Evolutionary conservation across 1,140 invertebrate species (phyloP), one percentile per base, ranked within the genome.

Genomic region (Atta texana): DNA sequence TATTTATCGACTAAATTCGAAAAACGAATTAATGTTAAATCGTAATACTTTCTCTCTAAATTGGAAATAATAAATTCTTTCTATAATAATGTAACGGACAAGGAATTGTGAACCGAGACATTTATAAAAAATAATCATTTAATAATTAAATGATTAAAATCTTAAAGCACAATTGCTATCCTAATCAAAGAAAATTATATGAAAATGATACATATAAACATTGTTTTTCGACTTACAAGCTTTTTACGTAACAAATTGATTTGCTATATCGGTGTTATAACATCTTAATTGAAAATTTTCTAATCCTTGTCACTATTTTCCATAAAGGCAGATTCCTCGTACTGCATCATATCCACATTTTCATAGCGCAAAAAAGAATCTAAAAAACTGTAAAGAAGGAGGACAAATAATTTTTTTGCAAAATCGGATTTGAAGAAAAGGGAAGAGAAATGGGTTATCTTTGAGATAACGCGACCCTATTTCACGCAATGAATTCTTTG

Each of bases 251-350:
- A 69, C 31, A 57, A 34, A 53, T 44, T 44, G 24, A 6, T 84
- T 55, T 18, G 16, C 16, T 14, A 57, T 10, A 59, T 81, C 10
- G 31, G 21, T 34, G 31, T 44, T 72, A 59, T 34, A 59, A 14
- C n/a, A 34, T 75, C 7, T 72, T 75, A 49, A 84, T 75, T 18
- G 21, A 61, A 75, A 84, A 55, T 66, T 82, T 90, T 89, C 92
- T 86, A 55, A 94, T 92, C 81, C 92, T 93, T 91, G 92, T 93
- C 91, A 69, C 92, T 94, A 59, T 94, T 91, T 64, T 93, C 92
- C 49, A 14, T 5, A 92, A 94, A 34, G 90, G 91, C 24, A 93
- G 85, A 59, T 87, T 89, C 8, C 91, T 86, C 24, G 89, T 91
- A 92, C 75, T 87, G 88, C 24, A 90, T 61, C 34, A 85, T 55